Conservation (phyloP, 2,113 vertebrate species). For the Hypocryptadius cinnamomeus region DNA sequence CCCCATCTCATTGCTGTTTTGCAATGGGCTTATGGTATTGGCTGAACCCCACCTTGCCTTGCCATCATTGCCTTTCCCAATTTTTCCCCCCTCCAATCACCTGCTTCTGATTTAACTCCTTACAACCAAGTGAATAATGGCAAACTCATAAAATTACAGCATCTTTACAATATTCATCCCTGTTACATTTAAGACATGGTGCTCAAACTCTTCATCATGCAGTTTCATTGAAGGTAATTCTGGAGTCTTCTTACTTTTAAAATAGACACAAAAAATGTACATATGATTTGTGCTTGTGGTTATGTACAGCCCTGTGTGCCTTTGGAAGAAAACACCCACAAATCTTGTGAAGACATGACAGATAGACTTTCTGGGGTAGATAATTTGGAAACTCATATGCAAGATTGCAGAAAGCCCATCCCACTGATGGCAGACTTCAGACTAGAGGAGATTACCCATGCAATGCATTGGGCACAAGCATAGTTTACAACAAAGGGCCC, state of each 20-base stretch:
- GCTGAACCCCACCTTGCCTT: background rate
- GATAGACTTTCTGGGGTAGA: background rate
- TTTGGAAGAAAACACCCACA: background rate
- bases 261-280: background rate
- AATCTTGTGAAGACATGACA: background rate
- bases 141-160: background rate
- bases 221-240: background rate
- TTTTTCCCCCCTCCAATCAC: background rate
- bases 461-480: background rate
- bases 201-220: background rate
- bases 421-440: background rate
- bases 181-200: background rate
- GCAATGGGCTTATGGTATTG: background rate
- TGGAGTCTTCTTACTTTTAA: background rate
- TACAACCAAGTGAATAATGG: background rate
- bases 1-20: background rate
- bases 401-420: background rate
- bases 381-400: background rate
- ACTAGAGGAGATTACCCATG: background rate
- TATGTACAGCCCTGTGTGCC: background rate
- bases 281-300: background rate
- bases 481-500: fast-evolving
- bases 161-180: background rate
- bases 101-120: background rate
- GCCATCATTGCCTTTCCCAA: background rate